phyloP scores from a whole-genome alignment of 1,140 invertebrate species.

The Lutraria rhynchaena region DNA sequence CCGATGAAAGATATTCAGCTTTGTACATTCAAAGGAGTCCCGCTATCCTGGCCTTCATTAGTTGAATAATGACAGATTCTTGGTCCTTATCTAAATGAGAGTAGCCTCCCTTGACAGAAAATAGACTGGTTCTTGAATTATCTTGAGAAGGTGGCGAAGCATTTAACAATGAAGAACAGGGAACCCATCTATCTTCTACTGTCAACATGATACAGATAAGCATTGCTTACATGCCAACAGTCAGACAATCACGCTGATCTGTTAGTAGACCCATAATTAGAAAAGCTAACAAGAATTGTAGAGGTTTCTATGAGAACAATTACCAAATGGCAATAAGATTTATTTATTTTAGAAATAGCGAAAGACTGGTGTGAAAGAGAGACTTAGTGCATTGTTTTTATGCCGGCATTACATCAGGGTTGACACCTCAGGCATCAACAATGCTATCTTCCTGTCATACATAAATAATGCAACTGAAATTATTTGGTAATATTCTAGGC shows the following conservation, averaged over 20 bases:
- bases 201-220: constrained; percentile 49
- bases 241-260: constrained; percentile 14
- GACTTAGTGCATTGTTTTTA: too few species aligned
- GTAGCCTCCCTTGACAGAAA: constrained; percentile 43
- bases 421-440: too few species aligned
- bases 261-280: constrained; percentile 31
- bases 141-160: constrained; percentile 26
- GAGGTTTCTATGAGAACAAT: too few species aligned
- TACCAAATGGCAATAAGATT: too few species aligned
- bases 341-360: constrained; percentile 2
- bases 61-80: constrained; percentile 31
- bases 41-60: constrained; percentile 14
- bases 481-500: too few species aligned
- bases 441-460: too few species aligned
- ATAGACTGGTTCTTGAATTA: constrained; percentile 26
- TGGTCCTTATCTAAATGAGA: constrained; percentile 44
- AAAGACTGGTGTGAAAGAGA: too few species aligned
- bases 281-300: constrained; percentile 20
- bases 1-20: not conserved
- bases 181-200: constrained; percentile 48
- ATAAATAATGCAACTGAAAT: too few species aligned
- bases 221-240: constrained; percentile 39
- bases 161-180: constrained; percentile 38
- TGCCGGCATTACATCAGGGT: too few species aligned
- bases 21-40: not conserved